Evolutionary conservation across 2,888 invertebrate species (phyloP), one percentile per base, ranked within the genome.

Genomic region (Parascotia fuliginaria): DNA sequence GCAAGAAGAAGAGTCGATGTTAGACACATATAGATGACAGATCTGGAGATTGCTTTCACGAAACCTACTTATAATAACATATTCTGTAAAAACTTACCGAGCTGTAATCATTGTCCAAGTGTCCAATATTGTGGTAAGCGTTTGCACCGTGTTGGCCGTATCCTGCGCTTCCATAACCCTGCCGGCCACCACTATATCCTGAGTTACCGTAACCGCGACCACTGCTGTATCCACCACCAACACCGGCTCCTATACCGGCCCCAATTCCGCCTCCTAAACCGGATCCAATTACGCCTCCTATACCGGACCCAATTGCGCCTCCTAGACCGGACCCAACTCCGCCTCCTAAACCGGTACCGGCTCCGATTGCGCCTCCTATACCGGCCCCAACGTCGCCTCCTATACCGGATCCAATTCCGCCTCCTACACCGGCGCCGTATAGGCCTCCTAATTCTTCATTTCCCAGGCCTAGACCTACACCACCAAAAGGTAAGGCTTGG

Each of bases 71-170:
- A 19, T 2, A 19, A 19, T 2, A 19, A 19, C 2, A 5, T 19
- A 19, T 19, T 19, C 19, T 3, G 3, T 3, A 24, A 24, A 1
- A 9, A 39, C 49, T 46, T 41, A 66, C 66, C 48, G 46, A 24
- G 14, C 51, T 47, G 32, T 32, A 69, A 2, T 65, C 59, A n/a
- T 28, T 47, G 5, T 55, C 62, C 1, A 44, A 32, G 9, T 48
- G 46, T 3, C 41, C 48, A 9, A 37, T n/a, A 4, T 42, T 27
- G 7, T 62, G 54, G 7, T 38, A 52, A 2, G 1, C 4, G 1
- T 5, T 4, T 0, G 33, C 0, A 1, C n/a, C 39, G 1, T 38
- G 22, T 9, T 14, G 28, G 1, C 55, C 51, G 27, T 65, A 69
- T 0, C 54, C 65, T 9, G 9, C 1, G 33, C 9, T 16, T 4